Percentiles rank a stretch among this genome's conserved stretches.
Evolutionary conservation across 2,113 vertebrate species (phyloP).

Genomic region (Fulica atra): DNA sequence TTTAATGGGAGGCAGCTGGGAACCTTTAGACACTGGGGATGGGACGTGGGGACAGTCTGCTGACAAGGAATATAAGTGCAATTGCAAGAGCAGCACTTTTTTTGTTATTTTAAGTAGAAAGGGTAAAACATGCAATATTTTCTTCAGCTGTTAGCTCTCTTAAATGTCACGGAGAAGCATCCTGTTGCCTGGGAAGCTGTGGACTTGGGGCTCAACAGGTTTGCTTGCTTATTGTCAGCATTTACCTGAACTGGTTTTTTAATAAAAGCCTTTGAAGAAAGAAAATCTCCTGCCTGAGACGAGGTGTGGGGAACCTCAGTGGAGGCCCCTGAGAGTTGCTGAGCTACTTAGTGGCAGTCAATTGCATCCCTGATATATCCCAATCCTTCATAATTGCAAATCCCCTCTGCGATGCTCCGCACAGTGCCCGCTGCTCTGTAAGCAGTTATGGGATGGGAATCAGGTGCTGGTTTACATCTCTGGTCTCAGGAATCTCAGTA

Average conservation of each 20-base stretch:
- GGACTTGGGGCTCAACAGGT: conserved; percentile 10
- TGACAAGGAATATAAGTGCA: neutral
- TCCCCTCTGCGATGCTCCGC: conserved; percentile 5
- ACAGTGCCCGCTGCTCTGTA: neutral
- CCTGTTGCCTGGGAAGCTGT: neutral
- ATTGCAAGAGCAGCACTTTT: neutral
- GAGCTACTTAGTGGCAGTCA: conserved; percentile 58
- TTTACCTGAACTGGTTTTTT: conserved; percentile 44
- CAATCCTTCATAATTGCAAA: conserved; percentile 33
- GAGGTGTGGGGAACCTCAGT: neutral
- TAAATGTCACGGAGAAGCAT: conserved; percentile 47
- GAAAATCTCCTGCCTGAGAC: conserved; percentile 37
- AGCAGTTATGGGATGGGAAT: neutral
- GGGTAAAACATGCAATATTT: conserved; percentile 48
- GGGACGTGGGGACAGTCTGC: neutral
- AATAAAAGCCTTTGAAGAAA: conserved; percentile 65
- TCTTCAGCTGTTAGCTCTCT: conserved; percentile 32
- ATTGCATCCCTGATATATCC: conserved; percentile 45
- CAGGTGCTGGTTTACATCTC: neutral
- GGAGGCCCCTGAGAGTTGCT: conserved; percentile 25
- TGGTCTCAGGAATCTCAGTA: neutral
- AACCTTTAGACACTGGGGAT: neutral
- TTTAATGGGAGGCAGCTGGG: neutral
- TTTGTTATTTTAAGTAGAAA: conserved; percentile 21
- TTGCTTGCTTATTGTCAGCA: conserved; percentile 28